Evolutionary conservation across 2,888 invertebrate species (phyloP), one percentile per base, ranked within the genome.

Genomic region (Venustoraphidia nigricollis): DNA sequence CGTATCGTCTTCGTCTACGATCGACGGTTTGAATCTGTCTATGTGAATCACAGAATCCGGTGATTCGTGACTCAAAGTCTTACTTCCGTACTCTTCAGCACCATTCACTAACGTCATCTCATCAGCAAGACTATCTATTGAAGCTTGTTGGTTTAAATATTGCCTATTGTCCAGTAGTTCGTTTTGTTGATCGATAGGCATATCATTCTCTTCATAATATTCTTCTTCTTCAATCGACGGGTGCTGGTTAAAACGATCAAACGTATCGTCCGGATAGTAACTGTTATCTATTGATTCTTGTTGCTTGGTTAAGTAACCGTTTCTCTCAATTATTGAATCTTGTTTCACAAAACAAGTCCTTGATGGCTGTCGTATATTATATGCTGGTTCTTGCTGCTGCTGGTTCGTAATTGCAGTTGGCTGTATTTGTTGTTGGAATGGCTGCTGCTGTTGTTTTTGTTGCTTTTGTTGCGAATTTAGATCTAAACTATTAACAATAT

Each of bases 31-130:
- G 50, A 63, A 62, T 48, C 56, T 60, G 44, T 67, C 65, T 45
- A 66, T 62, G 52, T 69, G 68, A 57, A 68, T 67, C 56, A 69
- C 69, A 54, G 69, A 68, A 40, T 63, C 65, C 13, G 70, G 69
- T 36, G 69, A 69, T 44, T 67, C 70, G 45, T 61, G 62, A 50
- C 57, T 62, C 58, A 62, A 62, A 58, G 64, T 63, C 57, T 62
- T 61, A 51, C 53, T 59, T 37, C 58, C 58, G 51, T 60, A 59
- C 48, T 62, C 61, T 43, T 59, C 58, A 37, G 50, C 50, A n/a
- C 53, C 53, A 50, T 49, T 54, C 9, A 42, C 40, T 37, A 50
- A 46, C n/a, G 58, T 53, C 44, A 66, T 67, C 51, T 71, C 66
- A 49, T 66, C 70, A 10, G 64, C 61, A 54, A 70, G 72, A 54